Base-by-base conservation (phyloP, 2,888 invertebrate species). In the Trissoscelio sp. region DNA sequence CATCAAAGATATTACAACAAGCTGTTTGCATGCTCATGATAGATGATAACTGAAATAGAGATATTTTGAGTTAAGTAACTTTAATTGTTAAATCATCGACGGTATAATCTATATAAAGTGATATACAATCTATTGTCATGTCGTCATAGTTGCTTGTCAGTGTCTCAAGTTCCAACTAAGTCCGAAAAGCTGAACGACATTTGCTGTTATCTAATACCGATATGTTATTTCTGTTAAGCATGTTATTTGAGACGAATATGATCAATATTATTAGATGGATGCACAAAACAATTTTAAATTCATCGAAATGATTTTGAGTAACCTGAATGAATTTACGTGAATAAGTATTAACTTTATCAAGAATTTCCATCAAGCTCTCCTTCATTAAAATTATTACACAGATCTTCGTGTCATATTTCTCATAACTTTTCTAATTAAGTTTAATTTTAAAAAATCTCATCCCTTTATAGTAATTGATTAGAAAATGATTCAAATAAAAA, bases 161-260 rank as follows among this genome's bases (percentile, higher is more conserved):
- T 46, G 34, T 57, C 46, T 69, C 31, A 70, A 70, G 58, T 58
- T 58, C 58, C 5, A 69, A 42, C 28, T 55, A 42, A 67, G 39
- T 53, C 53, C 16, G 67, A 22, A 55, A 57, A 44, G 57, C 57
- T 53, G 57, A 60, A 51, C 37, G 34, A n/a, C 51, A 39, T 62
- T 72, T 60, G 28, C 62, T 34, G 20, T 51, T 62, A 73, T 53
- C 53, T 73, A 53, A 62, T 62, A 31, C 37, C 39, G 18, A 44
- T 42, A 62, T 62, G 53, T 62, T 73, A 34, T 62, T 62, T 62
- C 20, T 46, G 12, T 48, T 42, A 14, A 48, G 22, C 3, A 3
- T 39, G 4, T 28, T 22, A 70, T 70, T 34, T 70, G 48, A 70
- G 34, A 7, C 5, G n/a, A 11, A 53, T 31, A 6, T 37, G 37